A percentile compares a stretch with the other conserved stretches of the same genome.
Evolutionary conservation across 1,140 invertebrate species (phyloP).

Genomic region (Nilaparvata lugens): DNA sequence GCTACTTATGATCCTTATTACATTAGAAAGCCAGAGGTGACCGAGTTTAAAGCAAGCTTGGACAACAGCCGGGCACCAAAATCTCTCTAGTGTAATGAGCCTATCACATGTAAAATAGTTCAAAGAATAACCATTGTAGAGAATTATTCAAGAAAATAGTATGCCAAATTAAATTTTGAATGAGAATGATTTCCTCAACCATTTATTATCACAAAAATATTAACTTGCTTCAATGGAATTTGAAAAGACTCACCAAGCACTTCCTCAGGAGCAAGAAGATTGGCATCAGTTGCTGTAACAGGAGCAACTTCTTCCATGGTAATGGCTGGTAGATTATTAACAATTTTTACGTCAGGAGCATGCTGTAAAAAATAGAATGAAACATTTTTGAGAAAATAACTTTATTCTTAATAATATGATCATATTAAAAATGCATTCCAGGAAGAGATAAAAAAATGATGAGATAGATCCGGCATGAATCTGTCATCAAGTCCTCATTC

Average conservation of each 20-base stretch:
- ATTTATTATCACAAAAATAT: neutral
- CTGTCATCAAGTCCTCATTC: too few species aligned
- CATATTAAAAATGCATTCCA: too few species aligned
- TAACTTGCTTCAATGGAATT: neutral
- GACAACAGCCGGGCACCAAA: too few species aligned
- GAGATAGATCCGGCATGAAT: too few species aligned
- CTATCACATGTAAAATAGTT: neutral
- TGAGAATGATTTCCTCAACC: neutral
- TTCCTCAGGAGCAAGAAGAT: conserved; percentile 90
- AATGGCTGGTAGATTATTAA: conserved; percentile 86
- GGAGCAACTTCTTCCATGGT: conserved; percentile 95
- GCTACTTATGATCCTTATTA: too few species aligned
- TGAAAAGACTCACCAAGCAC: conserved; percentile 35
- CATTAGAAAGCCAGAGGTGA: too few species aligned
- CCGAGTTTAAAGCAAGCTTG: too few species aligned
- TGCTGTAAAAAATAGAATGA: conserved; percentile 45
- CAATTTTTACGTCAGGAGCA: conserved; percentile 79
- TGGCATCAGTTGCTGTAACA: conserved; percentile 69
- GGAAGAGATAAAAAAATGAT: too few species aligned
- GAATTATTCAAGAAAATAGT: too few species aligned
- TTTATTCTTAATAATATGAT: too few species aligned
- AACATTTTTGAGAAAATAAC: too few species aligned
- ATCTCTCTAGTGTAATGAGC: neutral
- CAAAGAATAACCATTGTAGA: neutral
- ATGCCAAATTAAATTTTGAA: too few species aligned